Base-by-base conservation (phyloP, 2,888 invertebrate species). In the Euphydryas editha region DNA sequence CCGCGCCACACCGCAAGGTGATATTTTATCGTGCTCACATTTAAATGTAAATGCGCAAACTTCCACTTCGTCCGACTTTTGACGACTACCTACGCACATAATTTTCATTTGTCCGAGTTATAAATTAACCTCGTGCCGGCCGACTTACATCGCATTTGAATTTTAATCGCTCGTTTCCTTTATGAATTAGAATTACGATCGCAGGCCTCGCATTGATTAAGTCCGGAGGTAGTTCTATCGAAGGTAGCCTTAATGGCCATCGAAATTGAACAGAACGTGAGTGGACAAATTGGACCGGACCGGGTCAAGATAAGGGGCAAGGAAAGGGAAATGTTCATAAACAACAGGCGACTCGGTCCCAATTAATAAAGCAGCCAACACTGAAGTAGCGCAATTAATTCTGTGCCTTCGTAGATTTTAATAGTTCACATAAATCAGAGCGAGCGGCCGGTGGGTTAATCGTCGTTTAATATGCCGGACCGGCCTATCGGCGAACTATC, bases 331-430 rank as follows among this genome's bases (percentile, higher is more conserved):
- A 85, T 81, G 86, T 83, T 88, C 86, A 91, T 90, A 91, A 74
- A 92, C 91, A 92, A 90, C 89, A 84, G 88, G 83, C 89, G 87
- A 87, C 87, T 88, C 86, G 86, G 84, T 85, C 90, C 90, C 91
- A 90, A 92, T 92, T 92, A 92, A 92, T 92, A 90, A 91, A 89
- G 88, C 89, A 83, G 85, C 88, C 85, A 83, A 85, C 86, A 86
- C 87, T 87, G 86, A 89, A 90, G 90, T 91, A 87, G 89, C 84
- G 88, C 91, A 88, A 92, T 92, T 92, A 92, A 92, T 92, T 92
- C 86, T 88, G 85, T 84, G 91, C 92, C 90, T 92, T 91, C 91
- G 87, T 81, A 91, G 89, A 90, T 91, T 92, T 92, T 92, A 92
- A 92, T 92, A 92, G 92, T 92, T 91, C 84, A 78, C 90, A 92